phyloP scores from a whole-genome alignment of 53 echinoderm and acorn worm species.

The Echinometra lucunter region DNA sequence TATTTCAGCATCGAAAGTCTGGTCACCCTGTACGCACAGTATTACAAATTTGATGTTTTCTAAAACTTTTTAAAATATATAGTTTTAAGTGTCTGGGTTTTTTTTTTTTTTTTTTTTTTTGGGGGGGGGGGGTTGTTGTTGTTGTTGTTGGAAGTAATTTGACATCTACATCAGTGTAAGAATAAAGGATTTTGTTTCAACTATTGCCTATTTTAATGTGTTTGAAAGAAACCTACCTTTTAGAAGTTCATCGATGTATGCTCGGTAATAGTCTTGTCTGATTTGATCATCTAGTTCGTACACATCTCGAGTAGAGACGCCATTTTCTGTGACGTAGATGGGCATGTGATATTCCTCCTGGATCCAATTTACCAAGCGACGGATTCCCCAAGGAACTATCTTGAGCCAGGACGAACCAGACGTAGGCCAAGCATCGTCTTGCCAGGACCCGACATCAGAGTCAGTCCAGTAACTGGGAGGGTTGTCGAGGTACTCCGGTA shows the following conservation, averaged over 20 bases:
- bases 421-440: conserved; percentile 83
- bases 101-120: too few relatives aligned
- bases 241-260: conserved; percentile 95
- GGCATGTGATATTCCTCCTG: conserved; percentile 79
- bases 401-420: conserved; percentile 80
- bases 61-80: too few relatives aligned
- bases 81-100: too few relatives aligned
- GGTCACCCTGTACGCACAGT: too few relatives aligned
- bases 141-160: too few relatives aligned
- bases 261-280: conserved; percentile 80
- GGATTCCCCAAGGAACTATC: conserved; percentile 79
- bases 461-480: conserved; percentile 85
- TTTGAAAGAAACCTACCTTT: conserved; percentile 77
- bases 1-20: too few relatives aligned
- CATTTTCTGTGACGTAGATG: conserved; percentile 95
- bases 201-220: too few relatives aligned
- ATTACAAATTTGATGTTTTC: too few relatives aligned
- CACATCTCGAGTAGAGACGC: conserved; percentile 82
- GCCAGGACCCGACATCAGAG: conserved; percentile 76
- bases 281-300: conserved; percentile 81
- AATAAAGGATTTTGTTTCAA: too few relatives aligned
- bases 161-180: too few relatives aligned
- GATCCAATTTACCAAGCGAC: conserved; percentile 86
- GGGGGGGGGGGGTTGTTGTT: too few relatives aligned
- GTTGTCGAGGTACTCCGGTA: conserved; percentile 37